Base-by-base conservation (phyloP, 2,797 vertebrate species). In the Enteromius treurensis region DNA sequence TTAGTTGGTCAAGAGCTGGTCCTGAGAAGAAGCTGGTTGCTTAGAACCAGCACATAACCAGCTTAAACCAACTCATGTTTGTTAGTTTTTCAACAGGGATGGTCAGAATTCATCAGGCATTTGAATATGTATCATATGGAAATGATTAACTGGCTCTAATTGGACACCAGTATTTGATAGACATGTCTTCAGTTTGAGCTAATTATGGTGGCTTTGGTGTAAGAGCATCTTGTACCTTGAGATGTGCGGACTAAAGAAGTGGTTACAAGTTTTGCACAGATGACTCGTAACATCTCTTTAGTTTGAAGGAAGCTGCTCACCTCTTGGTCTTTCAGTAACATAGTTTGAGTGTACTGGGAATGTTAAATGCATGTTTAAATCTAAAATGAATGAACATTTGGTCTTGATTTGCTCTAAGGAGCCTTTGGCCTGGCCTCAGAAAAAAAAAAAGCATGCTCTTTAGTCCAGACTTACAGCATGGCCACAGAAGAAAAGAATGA, bases 381-480 rank as follows among this genome's bases (percentile, higher is more conserved):
- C 53, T 84, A 82, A 90, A 84, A 81, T 74, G 75, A 82, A 87
- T 87, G 85, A 69, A 85, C 51, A 80, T 83, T 78, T 84, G 82
- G 79, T 78, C 34, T 78, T 85, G 90, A 88, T 90, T 87, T 77
- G 85, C 85, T 88, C 81, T 60, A 79, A 86, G 60, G 82, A 62
- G 64, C 86, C 86, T 79, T 75, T 49, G 65, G 77, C 73, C 85
- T 84, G 85, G 76, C 82, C 88, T 87, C 29, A 65, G 86, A 84
- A 77, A 79, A 32, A 79, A 32, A 90, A 84, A 80, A 90, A 91
- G 95, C 95, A 96, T 95, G 95, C 81, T 86, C 29, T 90, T 88
- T 87, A 86, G 83, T 83, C 84, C 88, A 85, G 85, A 86, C 68
- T 87, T 82, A 91, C 89, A 89, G 95, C 96, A 96, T 96, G 95